Evolutionary conservation across 1,140 invertebrate genomes (phyloP).

Genomic region (Caenorhabditis inopinata): DNA sequence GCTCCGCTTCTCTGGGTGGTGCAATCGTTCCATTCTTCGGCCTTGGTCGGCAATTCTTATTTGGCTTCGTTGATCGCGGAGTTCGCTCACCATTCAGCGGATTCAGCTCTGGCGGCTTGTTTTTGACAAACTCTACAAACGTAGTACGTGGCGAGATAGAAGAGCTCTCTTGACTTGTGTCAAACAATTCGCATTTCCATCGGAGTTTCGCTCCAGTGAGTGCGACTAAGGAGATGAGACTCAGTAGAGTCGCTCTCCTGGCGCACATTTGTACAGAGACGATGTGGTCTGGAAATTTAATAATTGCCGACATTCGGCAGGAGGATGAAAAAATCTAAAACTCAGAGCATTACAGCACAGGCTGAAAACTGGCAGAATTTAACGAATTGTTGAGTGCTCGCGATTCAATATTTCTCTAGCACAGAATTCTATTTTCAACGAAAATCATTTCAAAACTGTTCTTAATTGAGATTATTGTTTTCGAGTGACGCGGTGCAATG

Average conservation of each 20-base stretch:
- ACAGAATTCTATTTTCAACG: too few relatives aligned
- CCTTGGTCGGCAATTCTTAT: not conserved
- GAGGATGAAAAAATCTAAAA: too few relatives aligned
- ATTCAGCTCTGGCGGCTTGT: not conserved
- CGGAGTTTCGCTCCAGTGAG: conserved; percentile 2
- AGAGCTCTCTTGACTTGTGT: conserved; percentile 1
- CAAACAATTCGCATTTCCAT: conserved; percentile 5
- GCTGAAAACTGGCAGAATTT: too few relatives aligned
- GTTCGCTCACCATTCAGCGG: not conserved
- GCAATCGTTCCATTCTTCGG: not conserved
- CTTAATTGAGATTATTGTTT: too few relatives aligned
- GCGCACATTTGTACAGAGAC: not conserved
- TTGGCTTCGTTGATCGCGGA: not conserved
- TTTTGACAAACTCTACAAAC: not conserved
- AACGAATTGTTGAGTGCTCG: too few relatives aligned
- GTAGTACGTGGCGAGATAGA: not conserved
- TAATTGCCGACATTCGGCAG: too few relatives aligned
- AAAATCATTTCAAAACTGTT: too few relatives aligned
- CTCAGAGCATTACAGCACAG: too few relatives aligned
- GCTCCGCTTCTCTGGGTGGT: not conserved
- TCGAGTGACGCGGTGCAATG: too few relatives aligned
- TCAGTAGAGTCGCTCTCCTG: not conserved
- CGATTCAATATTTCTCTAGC: too few relatives aligned
- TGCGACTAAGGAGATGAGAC: not conserved
- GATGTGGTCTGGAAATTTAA: too few relatives aligned